Conservation (phyloP, 2,888 invertebrate genomes). For the Eulithis prunata region DNA sequence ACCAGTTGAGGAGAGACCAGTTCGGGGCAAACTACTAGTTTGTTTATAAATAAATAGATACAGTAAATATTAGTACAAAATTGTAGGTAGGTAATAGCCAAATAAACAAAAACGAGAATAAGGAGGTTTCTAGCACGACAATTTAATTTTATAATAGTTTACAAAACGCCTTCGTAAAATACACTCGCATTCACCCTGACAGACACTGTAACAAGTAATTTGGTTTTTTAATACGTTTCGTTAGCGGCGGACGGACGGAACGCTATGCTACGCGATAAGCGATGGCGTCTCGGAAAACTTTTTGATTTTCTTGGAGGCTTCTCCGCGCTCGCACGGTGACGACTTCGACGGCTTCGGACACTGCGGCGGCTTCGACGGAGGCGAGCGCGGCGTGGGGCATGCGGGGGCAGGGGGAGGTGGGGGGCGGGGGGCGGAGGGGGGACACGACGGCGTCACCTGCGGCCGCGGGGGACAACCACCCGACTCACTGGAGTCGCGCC, state of each 20-base stretch:
- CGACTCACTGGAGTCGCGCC: background rate
- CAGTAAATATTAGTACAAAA: too few species aligned
- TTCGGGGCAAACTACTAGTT: too few species aligned
- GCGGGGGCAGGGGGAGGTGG: background rate
- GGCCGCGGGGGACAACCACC: background rate
- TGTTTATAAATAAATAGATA: too few species aligned
- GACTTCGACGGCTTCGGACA: background rate
- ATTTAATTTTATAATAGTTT: background rate
- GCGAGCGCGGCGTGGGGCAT: background rate
- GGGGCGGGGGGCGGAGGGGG: background rate
- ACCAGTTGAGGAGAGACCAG: too few species aligned
- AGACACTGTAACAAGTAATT: background rate
- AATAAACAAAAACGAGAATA: background rate
- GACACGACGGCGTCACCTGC: background rate
- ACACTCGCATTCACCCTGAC: background rate
- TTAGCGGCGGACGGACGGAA: background rate
- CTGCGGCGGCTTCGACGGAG: too few species aligned
- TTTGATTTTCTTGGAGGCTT: background rate
- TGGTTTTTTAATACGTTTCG: background rate
- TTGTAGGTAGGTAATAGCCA: too few species aligned
- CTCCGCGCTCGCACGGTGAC: slow-evolving; percentile 2
- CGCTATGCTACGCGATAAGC: background rate
- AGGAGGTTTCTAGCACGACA: background rate
- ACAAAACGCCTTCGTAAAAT: background rate
- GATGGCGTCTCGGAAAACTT: background rate